phyloP scores from a whole-genome alignment of 1,140 invertebrate genomes.

The Heliconius melpomene region DNA sequence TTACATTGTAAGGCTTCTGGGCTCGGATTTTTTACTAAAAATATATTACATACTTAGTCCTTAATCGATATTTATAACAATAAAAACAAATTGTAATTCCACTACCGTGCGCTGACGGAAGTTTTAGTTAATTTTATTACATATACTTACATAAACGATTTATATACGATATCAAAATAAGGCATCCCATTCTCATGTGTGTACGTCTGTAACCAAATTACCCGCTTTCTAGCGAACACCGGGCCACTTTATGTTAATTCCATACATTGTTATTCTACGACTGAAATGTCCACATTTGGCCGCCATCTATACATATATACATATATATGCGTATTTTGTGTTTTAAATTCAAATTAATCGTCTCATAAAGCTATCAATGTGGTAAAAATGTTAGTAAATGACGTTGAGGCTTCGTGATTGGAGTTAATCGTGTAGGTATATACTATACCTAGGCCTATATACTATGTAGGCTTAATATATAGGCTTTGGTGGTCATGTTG shows the following conservation, averaged over 20 bases:
- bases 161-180: slow-evolving; percentile 63
- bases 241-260: slow-evolving; percentile 76
- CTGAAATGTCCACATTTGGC: slow-evolving; percentile 73
- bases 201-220: slow-evolving; percentile 74
- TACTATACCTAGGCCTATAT: too few species aligned
- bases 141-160: slow-evolving; percentile 43
- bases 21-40: background rate
- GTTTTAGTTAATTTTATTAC: slow-evolving; percentile 63
- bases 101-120: slow-evolving; percentile 56
- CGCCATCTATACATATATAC: slow-evolving; percentile 61
- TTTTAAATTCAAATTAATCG: slow-evolving; percentile 78
- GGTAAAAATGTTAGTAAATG: slow-evolving; percentile 59
- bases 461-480: too few species aligned
- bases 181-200: slow-evolving; percentile 60
- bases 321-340: slow-evolving; percentile 48
- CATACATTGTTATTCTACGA: slow-evolving; percentile 69
- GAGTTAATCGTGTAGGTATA: slow-evolving; percentile 49
- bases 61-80: background rate
- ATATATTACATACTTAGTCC: background rate
- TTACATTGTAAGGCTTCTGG: too few species aligned
- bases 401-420: slow-evolving; percentile 62
- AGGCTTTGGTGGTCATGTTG: background rate
- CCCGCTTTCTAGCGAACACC: slow-evolving; percentile 78
- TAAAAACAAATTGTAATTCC: slow-evolving; percentile 30
- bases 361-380: slow-evolving; percentile 78